Percentiles rank a stretch among this genome's conserved stretches.
phyloP scores from a whole-genome alignment of 2,797 vertebrate genomes.

The Emys orbicularis region DNA sequence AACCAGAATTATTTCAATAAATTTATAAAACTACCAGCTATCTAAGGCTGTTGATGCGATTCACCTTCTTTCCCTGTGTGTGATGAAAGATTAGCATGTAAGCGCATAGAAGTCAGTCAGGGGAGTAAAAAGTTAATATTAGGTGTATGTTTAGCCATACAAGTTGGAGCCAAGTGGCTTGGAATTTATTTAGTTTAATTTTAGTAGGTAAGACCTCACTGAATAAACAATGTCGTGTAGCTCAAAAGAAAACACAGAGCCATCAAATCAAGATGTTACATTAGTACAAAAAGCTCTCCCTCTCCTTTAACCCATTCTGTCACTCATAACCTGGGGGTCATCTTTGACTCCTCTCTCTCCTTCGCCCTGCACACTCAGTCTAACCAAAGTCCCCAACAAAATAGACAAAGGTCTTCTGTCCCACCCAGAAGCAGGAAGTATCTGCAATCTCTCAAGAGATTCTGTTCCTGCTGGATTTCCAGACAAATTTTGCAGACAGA shows the following conservation, averaged over 20 bases:
- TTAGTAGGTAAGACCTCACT: neutral
- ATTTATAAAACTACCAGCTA: neutral
- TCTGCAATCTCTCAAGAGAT: neutral
- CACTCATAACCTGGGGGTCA: neutral
- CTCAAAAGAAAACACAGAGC: neutral
- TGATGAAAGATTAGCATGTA: neutral
- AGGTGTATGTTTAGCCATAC: neutral
- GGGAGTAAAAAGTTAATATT: neutral
- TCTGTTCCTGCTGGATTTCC: neutral
- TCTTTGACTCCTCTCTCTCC: neutral
- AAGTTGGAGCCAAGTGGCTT: neutral
- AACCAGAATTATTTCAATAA: neutral
- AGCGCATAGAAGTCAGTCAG: neutral
- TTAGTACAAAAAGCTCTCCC: neutral
- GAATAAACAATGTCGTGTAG: neutral
- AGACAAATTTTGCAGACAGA: neutral
- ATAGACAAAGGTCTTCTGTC: neutral
- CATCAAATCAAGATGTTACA: neutral
- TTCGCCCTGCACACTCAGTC: neutral
- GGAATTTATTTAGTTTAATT: neutral
- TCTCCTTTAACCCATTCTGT: neutral
- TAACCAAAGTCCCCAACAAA: neutral
- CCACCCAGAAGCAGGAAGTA: neutral
- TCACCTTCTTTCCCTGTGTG: neutral
- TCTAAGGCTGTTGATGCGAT: neutral